These are phyloP conservation scores for Sinocyclocheilus grahami DNA, from an alignment of 2,113 vertebrate genomes.

Conservation along the genomic window DNA sequence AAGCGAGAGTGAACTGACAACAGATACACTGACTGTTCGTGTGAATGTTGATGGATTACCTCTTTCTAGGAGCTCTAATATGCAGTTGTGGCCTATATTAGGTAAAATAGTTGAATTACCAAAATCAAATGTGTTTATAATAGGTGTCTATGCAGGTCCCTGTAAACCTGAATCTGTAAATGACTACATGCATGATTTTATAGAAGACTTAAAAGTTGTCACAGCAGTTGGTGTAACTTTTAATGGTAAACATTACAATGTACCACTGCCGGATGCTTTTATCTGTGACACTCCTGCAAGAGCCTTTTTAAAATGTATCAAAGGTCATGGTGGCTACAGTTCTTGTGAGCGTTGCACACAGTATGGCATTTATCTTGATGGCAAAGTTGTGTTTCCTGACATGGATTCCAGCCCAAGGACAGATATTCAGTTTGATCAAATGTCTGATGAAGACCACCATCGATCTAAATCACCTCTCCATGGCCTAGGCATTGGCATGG, in stretches of 20 bases:
- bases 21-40: constrained; percentile 16
- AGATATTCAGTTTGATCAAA: neutral
- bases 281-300: constrained; percentile 15
- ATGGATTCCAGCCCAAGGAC: neutral
- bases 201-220: neutral
- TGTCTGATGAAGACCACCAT: neutral
- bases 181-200: neutral
- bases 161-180: neutral
- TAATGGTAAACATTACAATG: neutral
- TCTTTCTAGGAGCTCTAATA: neutral
- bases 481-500: too few relatives aligned
- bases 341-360: constrained; percentile 1
- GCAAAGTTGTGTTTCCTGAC: neutral
- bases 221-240: neutral
- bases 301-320: neutral
- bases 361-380: too few relatives aligned
- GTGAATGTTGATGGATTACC: constrained; percentile 45
- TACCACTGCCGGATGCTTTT: neutral
- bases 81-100: neutral
- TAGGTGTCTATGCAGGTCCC: neutral
- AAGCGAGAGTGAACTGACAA: neutral
- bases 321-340: constrained; percentile 5
- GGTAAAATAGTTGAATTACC: too few relatives aligned
- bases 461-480: too few relatives aligned
- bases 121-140: neutral